phyloP scores from a whole-genome alignment of 2,888 invertebrate species.

The Philaethria dido region DNA sequence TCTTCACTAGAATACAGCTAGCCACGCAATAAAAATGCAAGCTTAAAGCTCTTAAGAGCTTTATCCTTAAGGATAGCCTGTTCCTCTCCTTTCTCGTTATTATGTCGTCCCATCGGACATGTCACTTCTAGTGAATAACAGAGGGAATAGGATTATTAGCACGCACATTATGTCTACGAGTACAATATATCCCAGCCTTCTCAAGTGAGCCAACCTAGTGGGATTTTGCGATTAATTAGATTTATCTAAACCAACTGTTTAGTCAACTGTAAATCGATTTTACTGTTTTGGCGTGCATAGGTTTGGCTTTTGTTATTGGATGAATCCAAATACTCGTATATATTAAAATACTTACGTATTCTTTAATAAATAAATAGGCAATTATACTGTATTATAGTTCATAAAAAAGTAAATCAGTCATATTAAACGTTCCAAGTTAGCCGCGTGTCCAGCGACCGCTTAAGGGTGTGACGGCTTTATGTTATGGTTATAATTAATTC shows the following conservation, averaged over 20 bases:
- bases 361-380: no score
- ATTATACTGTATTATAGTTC: background rate
- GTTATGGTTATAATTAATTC: constrained; percentile 43
- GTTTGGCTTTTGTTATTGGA: background rate
- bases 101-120: background rate
- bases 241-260: background rate
- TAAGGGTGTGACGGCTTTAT: constrained; percentile 39
- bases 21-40: background rate
- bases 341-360: no score
- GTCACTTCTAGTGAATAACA: background rate
- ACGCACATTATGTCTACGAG: background rate
- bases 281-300: background rate
- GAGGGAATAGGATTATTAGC: background rate
- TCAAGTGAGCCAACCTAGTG: background rate
- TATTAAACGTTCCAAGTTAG: constrained; percentile 26
- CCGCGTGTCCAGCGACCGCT: constrained; percentile 37
- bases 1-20: no score
- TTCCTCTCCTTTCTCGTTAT: background rate
- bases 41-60: no score
- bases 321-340: no score
- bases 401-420: constrained; percentile 19
- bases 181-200: no score
- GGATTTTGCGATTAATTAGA: background rate
- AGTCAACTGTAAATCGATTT: background rate
- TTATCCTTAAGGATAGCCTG: background rate